Base-by-base conservation (phyloP, 2,113 vertebrate genomes). In the Elanoides forficatus region DNA sequence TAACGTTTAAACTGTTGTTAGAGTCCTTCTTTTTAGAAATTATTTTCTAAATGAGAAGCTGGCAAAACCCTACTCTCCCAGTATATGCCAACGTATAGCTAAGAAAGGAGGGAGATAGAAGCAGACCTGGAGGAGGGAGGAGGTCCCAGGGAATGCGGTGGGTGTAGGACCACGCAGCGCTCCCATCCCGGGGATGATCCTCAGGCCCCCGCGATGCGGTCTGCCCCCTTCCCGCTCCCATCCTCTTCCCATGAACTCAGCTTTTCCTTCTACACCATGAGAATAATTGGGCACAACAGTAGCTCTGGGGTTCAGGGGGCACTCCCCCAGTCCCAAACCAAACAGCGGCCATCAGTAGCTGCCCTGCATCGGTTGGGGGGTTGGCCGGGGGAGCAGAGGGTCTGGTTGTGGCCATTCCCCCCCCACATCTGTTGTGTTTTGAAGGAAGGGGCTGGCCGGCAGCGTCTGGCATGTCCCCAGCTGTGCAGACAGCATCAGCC, bases 161-260 rank as follows among this genome's bases (percentile, higher is more conserved):
- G 34, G 15, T 0, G 0, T 15, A 48, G 47, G 47, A 43, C 20
- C 34, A 42, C 2, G 3, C 15, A 43, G 60, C 0, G 2, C 13
- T 38, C 4, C 30, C 40, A 43, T 38, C 20, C 65, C 47, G 38
- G 68, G n/a, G 36, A 25, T 15, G 7, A 42, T 42, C 14, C 34
- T 27, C 21, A 40, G 59, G 20, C 8, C 15, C 30, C 9, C 3
- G 0, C 0, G 1, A 18, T 36, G 30, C 32, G 19, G 3, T 66
- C 52, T 78, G 21, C 32, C 21, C 42, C 32, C 42, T 73, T 73
- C 59, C 72, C 40, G 38, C 21, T 26, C 55, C 47, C 55, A 21
- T n/a, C 71, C n/a, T 81, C 56, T 47, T 25, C 38, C 27, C 58
- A 40, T 40, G 36, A 62, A 17, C 1, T 0, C 8, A 30, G 21